Evolutionary conservation across 1,140 invertebrate species (phyloP).

Genomic region (Homarus americanus): DNA sequence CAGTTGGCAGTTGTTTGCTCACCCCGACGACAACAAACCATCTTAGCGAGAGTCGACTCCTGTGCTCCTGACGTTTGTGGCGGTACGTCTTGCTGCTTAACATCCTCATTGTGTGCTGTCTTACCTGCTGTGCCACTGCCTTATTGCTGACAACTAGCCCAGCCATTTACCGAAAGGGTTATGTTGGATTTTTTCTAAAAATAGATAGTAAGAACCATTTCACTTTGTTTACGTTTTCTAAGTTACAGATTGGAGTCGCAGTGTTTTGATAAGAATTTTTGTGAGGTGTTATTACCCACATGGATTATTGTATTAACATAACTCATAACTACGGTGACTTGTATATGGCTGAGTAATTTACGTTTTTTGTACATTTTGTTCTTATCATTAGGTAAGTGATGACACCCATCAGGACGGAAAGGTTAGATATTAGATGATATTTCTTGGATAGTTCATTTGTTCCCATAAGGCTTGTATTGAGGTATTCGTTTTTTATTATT

Average conservation of each 20-base stretch:
- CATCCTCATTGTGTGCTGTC: background rate
- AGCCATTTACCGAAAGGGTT: background rate
- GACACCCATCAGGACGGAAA: too few relatives aligned
- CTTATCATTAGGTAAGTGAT: too few relatives aligned
- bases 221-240: slow-evolving; percentile 1
- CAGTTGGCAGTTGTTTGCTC: background rate
- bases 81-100: background rate
- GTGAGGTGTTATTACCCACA: background rate
- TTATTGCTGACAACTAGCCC: background rate
- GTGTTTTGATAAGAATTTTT: background rate
- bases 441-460: too few relatives aligned
- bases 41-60: background rate
- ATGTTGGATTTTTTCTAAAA: background rate
- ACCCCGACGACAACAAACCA: slow-evolving; percentile 11
- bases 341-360: too few relatives aligned
- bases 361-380: too few relatives aligned
- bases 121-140: background rate
- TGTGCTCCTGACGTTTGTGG: background rate
- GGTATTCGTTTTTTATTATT: too few relatives aligned
- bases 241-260: background rate
- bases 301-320: too few relatives aligned
- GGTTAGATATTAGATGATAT: too few relatives aligned
- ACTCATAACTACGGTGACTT: too few relatives aligned
- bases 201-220: slow-evolving; percentile 3
- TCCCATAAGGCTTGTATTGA: too few relatives aligned